Conservation (phyloP, 2,797 vertebrate species). For the Nasua narica region DNA sequence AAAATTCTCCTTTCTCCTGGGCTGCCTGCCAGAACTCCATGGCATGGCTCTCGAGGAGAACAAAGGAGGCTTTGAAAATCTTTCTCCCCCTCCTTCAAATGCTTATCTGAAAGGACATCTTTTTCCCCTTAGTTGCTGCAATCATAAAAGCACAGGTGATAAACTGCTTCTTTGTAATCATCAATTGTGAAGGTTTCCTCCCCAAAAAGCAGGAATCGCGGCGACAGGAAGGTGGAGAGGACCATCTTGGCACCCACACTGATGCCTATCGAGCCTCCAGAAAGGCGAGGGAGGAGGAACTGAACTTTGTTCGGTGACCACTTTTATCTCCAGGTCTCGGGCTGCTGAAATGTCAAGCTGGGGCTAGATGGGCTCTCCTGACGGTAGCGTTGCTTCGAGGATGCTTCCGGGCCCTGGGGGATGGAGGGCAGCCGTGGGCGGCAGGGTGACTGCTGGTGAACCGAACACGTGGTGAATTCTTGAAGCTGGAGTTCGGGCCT, state of each 20-base stretch:
- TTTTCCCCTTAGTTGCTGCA: slow-evolving; percentile 77
- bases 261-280: not conserved
- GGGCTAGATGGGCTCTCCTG: slow-evolving; percentile 47
- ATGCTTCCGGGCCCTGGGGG: not conserved
- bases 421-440: not conserved
- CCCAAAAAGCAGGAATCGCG: not conserved
- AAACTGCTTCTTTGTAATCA: slow-evolving; percentile 78
- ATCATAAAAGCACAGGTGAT: slow-evolving; percentile 84
- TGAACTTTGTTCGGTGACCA: slow-evolving; percentile 60
- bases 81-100: slow-evolving; percentile 71
- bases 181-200: slow-evolving; percentile 52
- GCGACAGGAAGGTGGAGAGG: not conserved
- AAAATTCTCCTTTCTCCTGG: slow-evolving; percentile 77
- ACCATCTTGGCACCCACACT: not conserved
- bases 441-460: not conserved
- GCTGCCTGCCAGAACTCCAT: slow-evolving; percentile 71
- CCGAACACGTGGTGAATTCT: not conserved
- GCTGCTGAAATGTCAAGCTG: slow-evolving; percentile 64
- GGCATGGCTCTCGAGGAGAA: slow-evolving; percentile 80
- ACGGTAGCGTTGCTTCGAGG: not conserved
- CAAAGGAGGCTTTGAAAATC: slow-evolving; percentile 84
- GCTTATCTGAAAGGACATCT: slow-evolving; percentile 86
- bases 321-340: slow-evolving; percentile 19
- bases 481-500: not conserved
- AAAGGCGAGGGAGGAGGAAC: not conserved